Conservation (phyloP, 2,113 vertebrate genomes). For the Chunga burmeisteri region DNA sequence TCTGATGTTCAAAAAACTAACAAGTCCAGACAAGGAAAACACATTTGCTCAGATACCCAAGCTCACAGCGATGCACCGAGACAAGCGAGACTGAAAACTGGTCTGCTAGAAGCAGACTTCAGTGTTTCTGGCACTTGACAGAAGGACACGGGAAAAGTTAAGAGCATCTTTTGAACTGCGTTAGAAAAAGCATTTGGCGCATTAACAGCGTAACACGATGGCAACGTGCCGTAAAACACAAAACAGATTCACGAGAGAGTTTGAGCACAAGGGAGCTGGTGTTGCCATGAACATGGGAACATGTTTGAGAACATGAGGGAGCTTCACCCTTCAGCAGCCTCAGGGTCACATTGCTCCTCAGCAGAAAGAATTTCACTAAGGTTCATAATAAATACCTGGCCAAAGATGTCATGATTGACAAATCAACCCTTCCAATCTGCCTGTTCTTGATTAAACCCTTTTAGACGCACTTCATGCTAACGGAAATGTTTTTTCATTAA, state of each 20-base stretch:
- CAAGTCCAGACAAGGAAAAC: not conserved
- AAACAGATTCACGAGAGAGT: rapidly evolving
- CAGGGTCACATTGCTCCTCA: not conserved
- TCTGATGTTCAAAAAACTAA: not conserved
- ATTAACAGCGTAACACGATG: not conserved
- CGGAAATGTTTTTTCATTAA: rapidly evolving
- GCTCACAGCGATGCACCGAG: rapidly evolving
- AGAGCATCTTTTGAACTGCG: not conserved
- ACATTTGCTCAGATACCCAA: not conserved
- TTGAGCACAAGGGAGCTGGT: no score
- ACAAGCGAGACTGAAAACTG: not conserved
- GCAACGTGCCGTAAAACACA: not conserved
- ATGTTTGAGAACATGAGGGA: not conserved
- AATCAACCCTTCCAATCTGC: not conserved
- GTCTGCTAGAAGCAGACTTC: not conserved
- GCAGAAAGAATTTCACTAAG: not conserved
- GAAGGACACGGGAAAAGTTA: not conserved
- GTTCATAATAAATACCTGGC: not conserved
- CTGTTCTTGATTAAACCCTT: not conserved
- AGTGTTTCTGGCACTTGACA: not conserved
- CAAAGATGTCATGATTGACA: rapidly evolving
- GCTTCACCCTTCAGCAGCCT: not conserved
- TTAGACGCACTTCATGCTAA: not conserved
- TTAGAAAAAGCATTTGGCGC: not conserved
- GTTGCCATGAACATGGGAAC: no score